Evolutionary conservation across 2,888 invertebrate genomes (phyloP).

Genomic region (Smittia sp.): DNA sequence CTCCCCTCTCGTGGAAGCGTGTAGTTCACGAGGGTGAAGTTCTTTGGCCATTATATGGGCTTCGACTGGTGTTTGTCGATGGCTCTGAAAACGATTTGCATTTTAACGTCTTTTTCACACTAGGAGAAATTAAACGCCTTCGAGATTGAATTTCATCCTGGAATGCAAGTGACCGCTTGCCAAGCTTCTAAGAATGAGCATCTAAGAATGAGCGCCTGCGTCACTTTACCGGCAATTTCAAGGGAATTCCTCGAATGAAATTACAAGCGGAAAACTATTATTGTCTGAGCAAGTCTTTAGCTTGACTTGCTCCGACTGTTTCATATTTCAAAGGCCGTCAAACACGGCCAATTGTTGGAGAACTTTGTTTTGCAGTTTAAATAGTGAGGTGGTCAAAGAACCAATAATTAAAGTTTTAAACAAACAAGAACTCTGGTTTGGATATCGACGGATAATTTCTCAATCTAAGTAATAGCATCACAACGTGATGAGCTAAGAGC

Average conservation of each 20-base stretch:
- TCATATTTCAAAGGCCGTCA: too few relatives aligned
- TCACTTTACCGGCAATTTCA: not conserved
- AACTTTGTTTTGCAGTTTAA: too few relatives aligned
- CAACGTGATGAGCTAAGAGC: too few relatives aligned
- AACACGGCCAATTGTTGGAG: too few relatives aligned
- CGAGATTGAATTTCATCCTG: not conserved
- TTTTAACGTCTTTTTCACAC: not conserved
- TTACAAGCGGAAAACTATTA: not conserved
- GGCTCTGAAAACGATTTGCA: not conserved
- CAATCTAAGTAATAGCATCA: too few relatives aligned
- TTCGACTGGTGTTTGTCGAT: not conserved
- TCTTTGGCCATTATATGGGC: slow-evolving; percentile 6
- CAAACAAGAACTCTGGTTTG: too few relatives aligned
- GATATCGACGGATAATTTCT: too few relatives aligned
- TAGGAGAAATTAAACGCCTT: not conserved
- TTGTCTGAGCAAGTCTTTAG: not conserved
- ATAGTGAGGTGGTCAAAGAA: too few relatives aligned
- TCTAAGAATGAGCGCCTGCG: not conserved
- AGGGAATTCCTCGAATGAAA: not conserved
- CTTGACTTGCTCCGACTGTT: not conserved
- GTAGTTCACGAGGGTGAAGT: not conserved
- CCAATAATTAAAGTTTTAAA: too few relatives aligned
- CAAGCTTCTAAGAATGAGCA: not conserved
- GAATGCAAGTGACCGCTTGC: not conserved
- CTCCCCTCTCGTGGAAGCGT: not conserved